Evolutionary conservation across 2,797 vertebrate species (phyloP).

Genomic region (Psittacula echo): DNA sequence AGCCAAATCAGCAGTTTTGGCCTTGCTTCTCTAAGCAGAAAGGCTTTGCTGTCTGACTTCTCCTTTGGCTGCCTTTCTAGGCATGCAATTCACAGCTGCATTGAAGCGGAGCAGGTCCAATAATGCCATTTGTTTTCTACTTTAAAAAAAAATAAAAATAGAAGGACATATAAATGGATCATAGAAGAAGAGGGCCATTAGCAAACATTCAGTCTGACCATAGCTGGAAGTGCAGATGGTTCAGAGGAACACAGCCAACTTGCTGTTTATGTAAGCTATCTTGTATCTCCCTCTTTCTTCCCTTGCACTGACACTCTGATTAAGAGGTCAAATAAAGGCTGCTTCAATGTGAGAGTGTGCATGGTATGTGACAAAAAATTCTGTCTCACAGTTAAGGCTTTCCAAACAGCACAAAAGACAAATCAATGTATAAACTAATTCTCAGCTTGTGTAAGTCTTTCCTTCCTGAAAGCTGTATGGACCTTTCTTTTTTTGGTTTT

Average conservation of each 20-base stretch:
- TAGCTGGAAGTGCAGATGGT: conserved; percentile 75
- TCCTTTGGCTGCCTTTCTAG: conserved; percentile 68
- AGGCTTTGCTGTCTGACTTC: conserved; percentile 64
- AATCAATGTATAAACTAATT: conserved; percentile 72
- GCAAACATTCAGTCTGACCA: conserved; percentile 76
- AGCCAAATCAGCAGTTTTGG: conserved; percentile 74
- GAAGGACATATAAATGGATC: conserved; percentile 60
- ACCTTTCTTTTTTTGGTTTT: neutral
- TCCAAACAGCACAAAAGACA: conserved; percentile 68
- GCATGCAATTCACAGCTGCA: conserved; percentile 74
- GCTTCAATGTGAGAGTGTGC: conserved; percentile 40
- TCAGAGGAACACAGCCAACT: conserved; percentile 75
- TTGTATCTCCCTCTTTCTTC: conserved; percentile 60
- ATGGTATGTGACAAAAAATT: conserved; percentile 71
- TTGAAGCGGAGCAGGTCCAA: conserved; percentile 62
- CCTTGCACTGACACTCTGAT: conserved; percentile 70
- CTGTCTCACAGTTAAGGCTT: conserved; percentile 65
- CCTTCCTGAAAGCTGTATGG: conserved; percentile 36
- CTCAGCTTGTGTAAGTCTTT: conserved; percentile 36
- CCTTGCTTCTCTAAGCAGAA: conserved; percentile 54
- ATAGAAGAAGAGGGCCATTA: conserved; percentile 67
- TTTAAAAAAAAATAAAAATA: conserved; percentile 14
- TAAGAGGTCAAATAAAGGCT: conserved; percentile 81
- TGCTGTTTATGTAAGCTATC: conserved; percentile 71
- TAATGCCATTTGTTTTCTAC: conserved; percentile 75